Base-by-base conservation (phyloP, 2,888 invertebrate genomes). In the Micoletzkya japonica region DNA sequence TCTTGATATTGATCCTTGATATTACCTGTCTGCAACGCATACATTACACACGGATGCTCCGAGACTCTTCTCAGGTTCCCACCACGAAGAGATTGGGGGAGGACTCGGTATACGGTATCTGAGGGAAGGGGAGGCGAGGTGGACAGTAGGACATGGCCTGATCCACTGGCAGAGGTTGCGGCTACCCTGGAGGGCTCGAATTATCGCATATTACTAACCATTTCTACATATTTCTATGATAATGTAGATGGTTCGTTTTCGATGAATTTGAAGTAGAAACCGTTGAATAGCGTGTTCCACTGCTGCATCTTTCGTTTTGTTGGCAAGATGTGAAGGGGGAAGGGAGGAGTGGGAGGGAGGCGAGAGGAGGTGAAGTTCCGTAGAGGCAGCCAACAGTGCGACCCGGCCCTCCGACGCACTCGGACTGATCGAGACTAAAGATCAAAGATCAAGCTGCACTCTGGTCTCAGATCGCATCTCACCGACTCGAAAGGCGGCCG, bases 401-500 rank as follows among this genome's bases (percentile, higher is more conserved):
- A 79, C 75, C 20, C 77, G 74, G 10, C 58, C 66, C 26, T 68
- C 69, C 4, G 79, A 75, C 37, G 70, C 75, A 44, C 66, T 70
- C 0, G 79, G 79, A 1, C 61, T 68, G 10, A 79, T 78, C 20
- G 72, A 75, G 34, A 74, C 79, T 79, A 70, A 30, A 73, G 32
- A 32, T n/a, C 28, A 26, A 26, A 28, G n/a, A n/a, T n/a, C n/a
- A n/a, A n/a, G n/a, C n/a, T n/a, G n/a, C n/a, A n/a, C n/a, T n/a
- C n/a, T 6, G 10, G 24, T 6, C 24, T 52, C n/a, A 24, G 20
- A 44, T 44, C 20, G 44, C 10, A 10, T 54, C 64, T 37, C 1
- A 66, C 64, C 64, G 24, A 66, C 64, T 66, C 54, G 52, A 37
- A 66, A 66, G 28, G 64, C 52, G 32, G 37, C 54, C 4, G 64